Percentiles rank a stretch among this genome's conserved stretches.
Conservation (phyloP, 2,113 vertebrate species). For the Dolichallabes microphthalmus region DNA sequence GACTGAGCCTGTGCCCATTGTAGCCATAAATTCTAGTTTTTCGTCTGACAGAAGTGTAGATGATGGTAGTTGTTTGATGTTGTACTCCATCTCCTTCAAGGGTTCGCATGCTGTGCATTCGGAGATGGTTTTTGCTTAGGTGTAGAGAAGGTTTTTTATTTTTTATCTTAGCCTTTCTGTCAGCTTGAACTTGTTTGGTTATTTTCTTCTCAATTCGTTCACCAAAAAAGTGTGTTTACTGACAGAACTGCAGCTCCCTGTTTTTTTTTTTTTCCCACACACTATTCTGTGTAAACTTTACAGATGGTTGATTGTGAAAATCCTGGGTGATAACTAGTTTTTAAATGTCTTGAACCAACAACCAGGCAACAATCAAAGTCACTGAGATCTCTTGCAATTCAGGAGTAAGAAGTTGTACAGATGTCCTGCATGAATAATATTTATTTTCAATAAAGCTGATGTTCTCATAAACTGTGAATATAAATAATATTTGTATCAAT, state of each 20-base stretch:
- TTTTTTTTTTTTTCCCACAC: conserved; percentile 3
- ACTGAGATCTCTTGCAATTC: neutral
- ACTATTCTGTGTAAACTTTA: neutral
- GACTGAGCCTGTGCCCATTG: neutral
- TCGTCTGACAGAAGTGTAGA: neutral
- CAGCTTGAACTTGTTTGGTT: neutral
- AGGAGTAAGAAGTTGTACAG: neutral
- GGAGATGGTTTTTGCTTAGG: neutral
- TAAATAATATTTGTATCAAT: neutral
- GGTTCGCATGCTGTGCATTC: neutral
- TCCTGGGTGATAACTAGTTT: neutral
- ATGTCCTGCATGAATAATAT: neutral
- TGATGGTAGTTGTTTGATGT: neutral
- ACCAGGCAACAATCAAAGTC: neutral
- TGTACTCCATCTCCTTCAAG: neutral
- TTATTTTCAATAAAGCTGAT: neutral
- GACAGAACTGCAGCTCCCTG: neutral
- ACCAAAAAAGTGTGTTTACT: neutral
- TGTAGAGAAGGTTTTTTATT: neutral
- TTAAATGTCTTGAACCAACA: neutral
- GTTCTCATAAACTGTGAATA: neutral
- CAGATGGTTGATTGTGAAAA: neutral
- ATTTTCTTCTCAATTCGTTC: neutral
- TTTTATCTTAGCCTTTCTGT: neutral
- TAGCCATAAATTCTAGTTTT: neutral